Percentiles rank a stretch among this genome's conserved stretches.
phyloP scores from a whole-genome alignment of 2,797 vertebrate species.

The Lemur catta region DNA sequence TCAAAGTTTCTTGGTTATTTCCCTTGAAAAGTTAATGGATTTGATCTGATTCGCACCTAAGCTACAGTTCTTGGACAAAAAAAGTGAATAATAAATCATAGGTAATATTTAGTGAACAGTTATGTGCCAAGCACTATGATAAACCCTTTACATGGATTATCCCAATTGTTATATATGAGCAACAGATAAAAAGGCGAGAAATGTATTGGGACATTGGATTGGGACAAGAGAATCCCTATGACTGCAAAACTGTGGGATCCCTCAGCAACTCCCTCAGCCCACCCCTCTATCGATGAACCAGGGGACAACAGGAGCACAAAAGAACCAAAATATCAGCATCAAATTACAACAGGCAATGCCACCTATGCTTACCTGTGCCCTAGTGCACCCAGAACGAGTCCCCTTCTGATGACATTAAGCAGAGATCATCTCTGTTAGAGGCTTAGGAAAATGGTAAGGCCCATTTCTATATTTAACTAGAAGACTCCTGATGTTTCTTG shows the following conservation, averaged over 20 bases:
- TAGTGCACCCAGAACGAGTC: not conserved
- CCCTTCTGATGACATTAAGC: not conserved
- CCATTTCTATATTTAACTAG: not conserved
- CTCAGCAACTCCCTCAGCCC: not conserved
- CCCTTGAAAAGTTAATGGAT: not conserved
- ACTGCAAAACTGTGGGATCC: not conserved
- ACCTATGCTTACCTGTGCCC: not conserved
- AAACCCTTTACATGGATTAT: not conserved
- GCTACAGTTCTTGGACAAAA: not conserved
- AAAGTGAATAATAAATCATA: not conserved
- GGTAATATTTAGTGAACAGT: not conserved
- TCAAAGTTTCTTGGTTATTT: not conserved
- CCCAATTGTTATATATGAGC: not conserved
- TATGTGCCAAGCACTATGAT: not conserved
- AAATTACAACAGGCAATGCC: not conserved
- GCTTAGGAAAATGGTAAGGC: not conserved
- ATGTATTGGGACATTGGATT: not conserved
- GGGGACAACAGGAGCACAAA: not conserved
- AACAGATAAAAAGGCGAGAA: constrained; percentile 6
- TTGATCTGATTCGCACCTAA: not conserved
- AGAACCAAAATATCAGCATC: not conserved
- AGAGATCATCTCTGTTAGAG: not conserved
- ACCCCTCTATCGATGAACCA: not conserved
- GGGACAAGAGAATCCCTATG: not conserved
- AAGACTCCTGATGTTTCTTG: not conserved